phyloP scores from a whole-genome alignment of 2,797 vertebrate genomes.

The Lates japonicus region DNA sequence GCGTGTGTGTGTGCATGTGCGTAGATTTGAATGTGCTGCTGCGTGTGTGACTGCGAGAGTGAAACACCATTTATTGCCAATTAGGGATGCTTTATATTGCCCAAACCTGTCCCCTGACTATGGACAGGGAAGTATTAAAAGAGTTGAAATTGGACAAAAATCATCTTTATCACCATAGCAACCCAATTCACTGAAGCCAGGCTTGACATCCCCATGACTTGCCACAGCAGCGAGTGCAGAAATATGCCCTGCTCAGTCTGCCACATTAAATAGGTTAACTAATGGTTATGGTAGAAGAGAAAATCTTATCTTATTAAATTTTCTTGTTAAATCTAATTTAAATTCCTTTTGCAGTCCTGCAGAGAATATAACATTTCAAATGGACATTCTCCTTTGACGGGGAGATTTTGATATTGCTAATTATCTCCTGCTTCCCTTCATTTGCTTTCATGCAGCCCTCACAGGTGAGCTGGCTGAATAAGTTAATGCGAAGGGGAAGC shows the following conservation, averaged over 20 bases:
- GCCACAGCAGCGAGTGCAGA: slow-evolving; percentile 47
- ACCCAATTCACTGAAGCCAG: slow-evolving; percentile 60
- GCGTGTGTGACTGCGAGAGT: slow-evolving; percentile 43
- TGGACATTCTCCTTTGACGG: slow-evolving; percentile 73
- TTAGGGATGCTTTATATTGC: slow-evolving; percentile 77
- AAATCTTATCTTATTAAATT: slow-evolving; percentile 76
- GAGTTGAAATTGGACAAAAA: slow-evolving; percentile 75
- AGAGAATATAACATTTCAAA: slow-evolving; percentile 80
- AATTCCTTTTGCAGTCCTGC: slow-evolving; percentile 71
- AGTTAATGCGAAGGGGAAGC: slow-evolving; percentile 66
- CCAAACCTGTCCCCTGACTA: slow-evolving; percentile 71
- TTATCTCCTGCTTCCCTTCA: slow-evolving; percentile 77
- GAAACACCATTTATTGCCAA: slow-evolving; percentile 78
- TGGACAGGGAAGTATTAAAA: slow-evolving; percentile 70
- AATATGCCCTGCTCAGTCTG: slow-evolving; percentile 72
- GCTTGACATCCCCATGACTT: slow-evolving; percentile 64
- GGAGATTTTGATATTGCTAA: slow-evolving; percentile 80
- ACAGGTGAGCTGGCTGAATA: slow-evolving; percentile 77
- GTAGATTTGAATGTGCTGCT: slow-evolving; percentile 19
- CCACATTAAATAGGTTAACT: slow-evolving; percentile 82
- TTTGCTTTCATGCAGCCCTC: slow-evolving; percentile 77
- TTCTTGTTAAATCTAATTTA: slow-evolving; percentile 77
- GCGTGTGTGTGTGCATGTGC: slow-evolving; percentile 55
- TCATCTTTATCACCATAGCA: slow-evolving; percentile 76
- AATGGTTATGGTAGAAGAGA: slow-evolving; percentile 70